A percentile compares a stretch with the other conserved stretches of the same genome.
Evolutionary conservation across 2,888 invertebrate genomes (phyloP).

Genomic region (Drosophila bunnanda): DNA sequence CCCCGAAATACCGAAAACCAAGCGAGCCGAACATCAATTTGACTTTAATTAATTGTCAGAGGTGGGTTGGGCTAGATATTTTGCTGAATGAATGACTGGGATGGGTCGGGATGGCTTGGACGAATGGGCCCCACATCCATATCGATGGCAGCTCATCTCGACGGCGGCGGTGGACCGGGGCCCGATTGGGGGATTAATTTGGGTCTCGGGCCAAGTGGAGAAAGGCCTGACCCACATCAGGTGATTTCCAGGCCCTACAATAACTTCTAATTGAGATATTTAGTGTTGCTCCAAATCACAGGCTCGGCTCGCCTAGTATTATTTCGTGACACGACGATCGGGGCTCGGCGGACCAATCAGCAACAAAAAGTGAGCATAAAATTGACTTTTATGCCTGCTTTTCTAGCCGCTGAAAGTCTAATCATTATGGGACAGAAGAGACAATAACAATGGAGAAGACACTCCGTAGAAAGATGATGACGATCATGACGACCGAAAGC

Average conservation of each 20-base stretch:
- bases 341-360: slow-evolving; percentile 60
- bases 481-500: slow-evolving; percentile 71
- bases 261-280: slow-evolving; percentile 76
- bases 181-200: slow-evolving; percentile 41
- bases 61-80: slow-evolving; percentile 64
- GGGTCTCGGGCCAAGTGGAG: slow-evolving; percentile 55
- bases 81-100: slow-evolving; percentile 54
- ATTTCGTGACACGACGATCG: slow-evolving; percentile 69
- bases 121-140: slow-evolving; percentile 20
- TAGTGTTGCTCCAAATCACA: slow-evolving; percentile 76
- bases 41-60: slow-evolving; percentile 70
- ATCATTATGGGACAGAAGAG: slow-evolving; percentile 70
- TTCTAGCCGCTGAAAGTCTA: slow-evolving; percentile 72
- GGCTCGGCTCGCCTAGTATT: slow-evolving; percentile 9
- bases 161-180: slow-evolving; percentile 8
- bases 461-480: slow-evolving; percentile 35
- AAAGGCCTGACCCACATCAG: slow-evolving; percentile 72
- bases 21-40: slow-evolving; percentile 45
- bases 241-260: slow-evolving; percentile 57
- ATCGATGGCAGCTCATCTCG: slow-evolving; percentile 52
- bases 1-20: neutral
- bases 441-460: slow-evolving; percentile 62
- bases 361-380: slow-evolving; percentile 75
- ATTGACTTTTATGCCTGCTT: slow-evolving; percentile 74
- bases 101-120: slow-evolving; percentile 24